Evolutionary conservation across 2,888 invertebrate genomes (phyloP), one percentile per base, ranked within the genome.

Genomic region (Ferdinandea cuprea): DNA sequence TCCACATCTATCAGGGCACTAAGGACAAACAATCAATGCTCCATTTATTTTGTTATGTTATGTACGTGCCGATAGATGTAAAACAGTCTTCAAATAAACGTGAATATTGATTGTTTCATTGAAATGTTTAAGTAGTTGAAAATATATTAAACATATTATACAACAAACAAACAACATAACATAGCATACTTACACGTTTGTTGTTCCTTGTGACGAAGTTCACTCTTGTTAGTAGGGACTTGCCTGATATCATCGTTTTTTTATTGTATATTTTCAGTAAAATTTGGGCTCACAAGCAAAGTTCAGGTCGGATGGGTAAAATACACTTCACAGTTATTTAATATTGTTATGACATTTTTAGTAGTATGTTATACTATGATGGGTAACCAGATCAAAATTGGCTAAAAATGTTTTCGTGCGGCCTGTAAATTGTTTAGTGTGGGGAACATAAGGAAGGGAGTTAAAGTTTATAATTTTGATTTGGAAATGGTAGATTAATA

Each of bases 321-420:
- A 61, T 44, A 63, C 37, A 63, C 72, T 56, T 56, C 65, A 73
- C 56, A 65, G 44, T 15, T 65, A 66, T 59, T 50, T 58, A 40
- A 63, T 52, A 40, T 48, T 48, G 40, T 19, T 32, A 50, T 44
- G 25, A 44, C 56, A 32, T 44, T 37, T 63, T 63, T 71, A 50
- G 69, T 46, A 46, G 35, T 28, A 46, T 35, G n/a, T n/a, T n/a
- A n/a, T 17, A 52, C 30, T 40, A 50, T 50, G 42, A 5, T 32
- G 48, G 73, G 52, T 48, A 21, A 48, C 37, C 74, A 65, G 63
- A 85, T 86, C 89, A 88, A 86, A 86, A 85, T 85, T 89, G 88
- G 86, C 85, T 88, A 88, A 86, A 89, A 88, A 85, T 87, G 85
- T 89, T 89, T 87, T 89, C 89, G 87, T 89, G 90, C 85, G 89